Evolutionary conservation across 2,113 vertebrate species (phyloP).

Genomic region (Otis tarda): DNA sequence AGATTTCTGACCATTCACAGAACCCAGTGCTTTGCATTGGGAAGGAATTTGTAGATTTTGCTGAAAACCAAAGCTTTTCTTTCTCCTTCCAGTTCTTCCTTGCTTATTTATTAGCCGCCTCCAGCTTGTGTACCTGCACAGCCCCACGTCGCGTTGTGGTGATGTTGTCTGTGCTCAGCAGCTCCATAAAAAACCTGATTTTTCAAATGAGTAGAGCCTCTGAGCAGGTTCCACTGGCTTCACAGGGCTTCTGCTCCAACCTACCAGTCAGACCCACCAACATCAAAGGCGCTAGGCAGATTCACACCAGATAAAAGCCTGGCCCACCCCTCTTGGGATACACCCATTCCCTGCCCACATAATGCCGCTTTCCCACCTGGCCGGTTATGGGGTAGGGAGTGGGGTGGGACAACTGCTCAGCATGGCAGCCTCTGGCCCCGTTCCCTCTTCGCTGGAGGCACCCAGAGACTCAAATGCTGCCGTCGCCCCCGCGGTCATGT

Average conservation of each 20-base stretch:
- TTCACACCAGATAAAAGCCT: conserved; percentile 43
- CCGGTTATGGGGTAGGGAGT: neutral
- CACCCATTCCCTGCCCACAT: conserved; percentile 12
- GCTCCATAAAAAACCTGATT: neutral
- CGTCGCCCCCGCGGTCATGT: fast-evolving
- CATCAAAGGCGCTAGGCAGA: conserved; percentile 11
- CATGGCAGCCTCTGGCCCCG: neutral
- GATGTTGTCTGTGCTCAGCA: neutral
- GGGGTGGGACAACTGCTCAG: neutral
- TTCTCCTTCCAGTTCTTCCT: neutral
- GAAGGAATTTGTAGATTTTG: neutral
- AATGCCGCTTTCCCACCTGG: neutral
- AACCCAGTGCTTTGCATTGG: neutral
- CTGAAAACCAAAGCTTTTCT: neutral
- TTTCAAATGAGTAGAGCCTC: neutral
- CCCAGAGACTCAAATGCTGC: neutral
- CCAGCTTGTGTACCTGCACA: neutral
- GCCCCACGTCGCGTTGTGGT: neutral
- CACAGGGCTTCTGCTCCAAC: neutral
- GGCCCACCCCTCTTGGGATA: neutral
- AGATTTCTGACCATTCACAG: neutral
- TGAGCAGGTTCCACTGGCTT: conserved; percentile 60
- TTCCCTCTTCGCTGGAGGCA: neutral
- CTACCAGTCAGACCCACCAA: neutral
- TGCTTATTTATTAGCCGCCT: neutral